Percentiles rank a stretch among this genome's conserved stretches.
phyloP scores from a whole-genome alignment of 2,797 vertebrate genomes.

The Crypturellus tataupa region DNA sequence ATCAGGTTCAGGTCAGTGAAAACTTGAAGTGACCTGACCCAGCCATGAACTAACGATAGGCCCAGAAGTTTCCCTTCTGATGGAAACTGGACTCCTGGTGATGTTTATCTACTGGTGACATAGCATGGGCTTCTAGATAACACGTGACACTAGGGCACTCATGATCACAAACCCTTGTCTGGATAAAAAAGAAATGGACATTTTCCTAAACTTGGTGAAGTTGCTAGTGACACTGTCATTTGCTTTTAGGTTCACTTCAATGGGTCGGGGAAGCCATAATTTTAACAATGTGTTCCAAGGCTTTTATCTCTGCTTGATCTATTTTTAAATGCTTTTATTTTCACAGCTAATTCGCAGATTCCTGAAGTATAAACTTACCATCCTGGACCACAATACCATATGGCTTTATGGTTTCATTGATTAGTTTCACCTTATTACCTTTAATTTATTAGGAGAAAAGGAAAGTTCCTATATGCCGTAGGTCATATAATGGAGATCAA shows the following conservation, averaged over 20 bases:
- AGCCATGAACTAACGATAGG: slow-evolving; percentile 69
- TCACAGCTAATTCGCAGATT: slow-evolving; percentile 72
- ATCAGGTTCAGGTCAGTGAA: slow-evolving; percentile 74
- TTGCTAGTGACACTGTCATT: slow-evolving; percentile 21
- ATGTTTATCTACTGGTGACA: slow-evolving; percentile 74
- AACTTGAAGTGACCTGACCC: slow-evolving; percentile 74
- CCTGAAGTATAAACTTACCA: slow-evolving; percentile 60
- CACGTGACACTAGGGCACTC: slow-evolving; percentile 28
- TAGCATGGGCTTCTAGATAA: slow-evolving; percentile 65
- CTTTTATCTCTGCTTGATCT: slow-evolving; percentile 72
- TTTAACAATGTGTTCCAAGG: slow-evolving; percentile 57
- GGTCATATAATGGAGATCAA: slow-evolving; percentile 55
- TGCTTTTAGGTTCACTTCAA: slow-evolving; percentile 48
- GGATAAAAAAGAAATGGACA: background rate
- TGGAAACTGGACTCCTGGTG: slow-evolving; percentile 67
- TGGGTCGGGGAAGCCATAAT: slow-evolving; percentile 34
- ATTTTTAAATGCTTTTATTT: slow-evolving; percentile 67
- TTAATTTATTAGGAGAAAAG: slow-evolving; percentile 66
- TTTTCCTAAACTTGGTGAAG: slow-evolving; percentile 45
- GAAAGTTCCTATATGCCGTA: slow-evolving; percentile 28
- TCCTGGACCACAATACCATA: slow-evolving; percentile 33
- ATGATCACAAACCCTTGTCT: background rate
- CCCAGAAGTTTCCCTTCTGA: slow-evolving; percentile 55
- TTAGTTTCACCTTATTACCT: slow-evolving; percentile 76
- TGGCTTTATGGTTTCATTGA: slow-evolving; percentile 71